phyloP scores from a whole-genome alignment of 2,888 invertebrate species.

The Drosophila peninsularis region DNA sequence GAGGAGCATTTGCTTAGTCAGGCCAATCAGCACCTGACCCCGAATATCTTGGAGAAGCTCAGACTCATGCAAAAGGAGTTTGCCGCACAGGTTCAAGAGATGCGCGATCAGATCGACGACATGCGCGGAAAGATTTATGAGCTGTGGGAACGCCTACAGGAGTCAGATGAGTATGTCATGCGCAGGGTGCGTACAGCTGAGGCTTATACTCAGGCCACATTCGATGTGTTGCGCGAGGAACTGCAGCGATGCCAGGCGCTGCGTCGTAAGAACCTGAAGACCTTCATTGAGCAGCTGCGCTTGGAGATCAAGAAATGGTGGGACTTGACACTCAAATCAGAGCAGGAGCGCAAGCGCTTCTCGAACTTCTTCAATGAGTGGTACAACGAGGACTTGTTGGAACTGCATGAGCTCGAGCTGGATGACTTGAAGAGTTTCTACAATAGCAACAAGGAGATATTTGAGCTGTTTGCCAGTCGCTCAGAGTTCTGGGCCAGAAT shows the following conservation, averaged over 20 bases:
- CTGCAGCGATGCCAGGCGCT: constrained; percentile 90
- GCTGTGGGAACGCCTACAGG: constrained; percentile 91
- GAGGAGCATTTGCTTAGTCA: constrained; percentile 84
- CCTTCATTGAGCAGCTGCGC: constrained; percentile 86
- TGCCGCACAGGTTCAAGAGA: constrained; percentile 86
- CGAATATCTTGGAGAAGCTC: constrained; percentile 87
- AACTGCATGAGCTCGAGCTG: constrained; percentile 91
- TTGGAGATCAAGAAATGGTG: constrained; percentile 90
- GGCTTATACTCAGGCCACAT: constrained; percentile 77
- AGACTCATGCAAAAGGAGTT: constrained; percentile 86
- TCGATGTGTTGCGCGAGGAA: constrained; percentile 86
- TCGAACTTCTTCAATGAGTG: constrained; percentile 88
- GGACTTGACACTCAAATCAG: constrained; percentile 90
- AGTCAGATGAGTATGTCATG: constrained; percentile 87
- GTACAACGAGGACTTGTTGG: constrained; percentile 92
- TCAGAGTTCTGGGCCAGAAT: constrained; percentile 90
- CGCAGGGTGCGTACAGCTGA: constrained; percentile 86
- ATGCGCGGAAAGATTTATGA: constrained; percentile 88
- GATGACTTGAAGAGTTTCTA: constrained; percentile 89
- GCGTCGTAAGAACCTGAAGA: constrained; percentile 91
- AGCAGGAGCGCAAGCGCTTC: constrained; percentile 87
- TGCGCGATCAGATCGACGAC: constrained; percentile 86
- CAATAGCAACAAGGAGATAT: constrained; percentile 88
- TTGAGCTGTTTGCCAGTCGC: constrained; percentile 88
- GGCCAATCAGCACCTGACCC: constrained; percentile 86